phyloP scores from a whole-genome alignment of 2,113 vertebrate species.

The Sinocyclocheilus anophthalmus region DNA sequence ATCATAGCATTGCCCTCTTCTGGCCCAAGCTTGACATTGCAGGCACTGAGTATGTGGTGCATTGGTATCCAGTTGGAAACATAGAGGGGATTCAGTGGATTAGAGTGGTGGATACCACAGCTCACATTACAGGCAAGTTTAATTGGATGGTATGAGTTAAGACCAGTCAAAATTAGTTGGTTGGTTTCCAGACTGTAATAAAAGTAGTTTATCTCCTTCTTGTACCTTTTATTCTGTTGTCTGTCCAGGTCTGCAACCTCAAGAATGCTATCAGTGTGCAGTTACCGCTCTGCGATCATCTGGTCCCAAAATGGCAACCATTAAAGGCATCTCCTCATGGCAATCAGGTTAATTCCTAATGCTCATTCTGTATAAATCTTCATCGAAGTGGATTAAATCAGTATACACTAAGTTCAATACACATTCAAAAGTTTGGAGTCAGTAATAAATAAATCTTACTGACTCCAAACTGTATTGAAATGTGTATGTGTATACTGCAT shows the following conservation, averaged over 20 bases:
- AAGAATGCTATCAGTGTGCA: constrained; percentile 70
- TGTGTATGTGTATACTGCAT: too few relatives aligned
- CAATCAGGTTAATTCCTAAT: constrained; percentile 63
- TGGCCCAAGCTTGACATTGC: constrained; percentile 64
- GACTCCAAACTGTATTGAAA: too few relatives aligned
- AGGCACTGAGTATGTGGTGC: constrained; percentile 61
- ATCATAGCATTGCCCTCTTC: constrained; percentile 69
- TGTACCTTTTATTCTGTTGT: neutral
- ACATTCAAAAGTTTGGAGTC: too few relatives aligned
- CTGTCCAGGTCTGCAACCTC: constrained; percentile 62
- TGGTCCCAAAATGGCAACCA: constrained; percentile 44
- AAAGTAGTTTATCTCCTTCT: neutral
- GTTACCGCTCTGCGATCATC: constrained; percentile 61
- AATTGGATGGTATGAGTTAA: neutral
- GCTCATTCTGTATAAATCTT: neutral
- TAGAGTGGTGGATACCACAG: constrained; percentile 49
- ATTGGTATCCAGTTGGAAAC: constrained; percentile 67
- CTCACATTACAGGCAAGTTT: constrained; percentile 66
- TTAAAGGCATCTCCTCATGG: constrained; percentile 51
- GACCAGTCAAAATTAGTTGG: neutral
- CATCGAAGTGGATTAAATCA: neutral
- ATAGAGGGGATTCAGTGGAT: constrained; percentile 66
- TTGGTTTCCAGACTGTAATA: neutral
- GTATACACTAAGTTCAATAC: neutral
- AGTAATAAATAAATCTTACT: too few relatives aligned